phyloP scores from a whole-genome alignment of 2,888 invertebrate species.

The Liopterus haemorrhoidalis region DNA sequence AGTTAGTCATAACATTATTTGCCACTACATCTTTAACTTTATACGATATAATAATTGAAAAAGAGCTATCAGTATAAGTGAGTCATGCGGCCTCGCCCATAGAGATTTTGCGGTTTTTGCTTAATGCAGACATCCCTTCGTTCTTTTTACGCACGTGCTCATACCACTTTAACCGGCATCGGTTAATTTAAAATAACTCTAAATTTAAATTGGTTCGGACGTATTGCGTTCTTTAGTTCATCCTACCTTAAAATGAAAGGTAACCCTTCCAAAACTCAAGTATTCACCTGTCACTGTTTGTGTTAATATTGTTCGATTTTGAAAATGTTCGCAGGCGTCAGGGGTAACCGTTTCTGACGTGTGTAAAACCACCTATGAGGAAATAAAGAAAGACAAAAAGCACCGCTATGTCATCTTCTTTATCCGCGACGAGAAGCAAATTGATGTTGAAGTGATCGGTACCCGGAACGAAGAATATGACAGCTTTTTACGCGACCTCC shows the following conservation, averaged over 20 bases:
- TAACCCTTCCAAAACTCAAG: too few relatives aligned
- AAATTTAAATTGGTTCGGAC: too few relatives aligned
- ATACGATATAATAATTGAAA: not conserved
- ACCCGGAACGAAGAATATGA: slow-evolving; percentile 88
- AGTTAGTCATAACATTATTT: not conserved
- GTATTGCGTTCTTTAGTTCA: too few relatives aligned
- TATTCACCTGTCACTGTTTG: too few relatives aligned
- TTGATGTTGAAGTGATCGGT: slow-evolving; percentile 90
- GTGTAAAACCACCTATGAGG: slow-evolving; percentile 92
- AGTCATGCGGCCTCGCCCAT: slow-evolving; percentile 24
- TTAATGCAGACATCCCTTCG: too few relatives aligned
- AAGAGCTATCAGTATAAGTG: slow-evolving; percentile 13
- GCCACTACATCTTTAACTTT: too few relatives aligned
- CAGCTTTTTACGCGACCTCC: slow-evolving; percentile 87
- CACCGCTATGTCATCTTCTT: slow-evolving; percentile 95
- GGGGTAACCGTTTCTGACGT: slow-evolving; percentile 94
- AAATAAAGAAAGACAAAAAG: slow-evolving; percentile 96
- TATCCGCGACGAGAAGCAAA: slow-evolving; percentile 93
- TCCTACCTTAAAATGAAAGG: too few relatives aligned
- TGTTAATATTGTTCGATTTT: too few relatives aligned
- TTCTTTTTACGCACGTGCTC: too few relatives aligned
- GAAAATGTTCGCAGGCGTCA: slow-evolving; percentile 65
- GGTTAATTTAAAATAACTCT: too few relatives aligned
- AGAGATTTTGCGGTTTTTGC: too few relatives aligned
- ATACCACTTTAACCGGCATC: too few relatives aligned